Conservation (phyloP, 1,140 invertebrate genomes). For the Zelostemma sp. region DNA sequence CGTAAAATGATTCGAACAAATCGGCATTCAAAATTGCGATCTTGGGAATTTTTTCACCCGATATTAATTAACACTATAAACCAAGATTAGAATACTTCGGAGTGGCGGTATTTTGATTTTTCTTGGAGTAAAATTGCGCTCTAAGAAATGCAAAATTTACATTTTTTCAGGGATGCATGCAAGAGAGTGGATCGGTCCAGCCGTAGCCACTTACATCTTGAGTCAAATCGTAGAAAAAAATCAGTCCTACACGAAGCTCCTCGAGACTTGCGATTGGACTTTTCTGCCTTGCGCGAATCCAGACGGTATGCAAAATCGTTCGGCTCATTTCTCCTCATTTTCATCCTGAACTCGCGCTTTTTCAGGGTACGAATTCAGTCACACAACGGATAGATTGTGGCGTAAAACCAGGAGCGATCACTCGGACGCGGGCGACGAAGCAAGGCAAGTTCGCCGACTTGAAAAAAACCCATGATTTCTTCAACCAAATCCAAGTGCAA, state of each 20-base stretch:
- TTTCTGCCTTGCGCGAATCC: constrained; percentile 87
- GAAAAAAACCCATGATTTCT: no score
- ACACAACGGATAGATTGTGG: constrained; percentile 83
- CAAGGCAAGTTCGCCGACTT: constrained; percentile 47
- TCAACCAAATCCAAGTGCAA: background rate
- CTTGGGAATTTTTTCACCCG: no score
- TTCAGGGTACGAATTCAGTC: constrained; percentile 87
- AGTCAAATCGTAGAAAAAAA: constrained; percentile 83
- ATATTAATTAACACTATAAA: no score
- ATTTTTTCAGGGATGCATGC: constrained; percentile 87
- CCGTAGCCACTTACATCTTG: constrained; percentile 86
- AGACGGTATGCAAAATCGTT: constrained; percentile 72
- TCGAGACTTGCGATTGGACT: constrained; percentile 86
- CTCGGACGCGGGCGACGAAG: constrained; percentile 56
- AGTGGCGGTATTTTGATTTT: no score
- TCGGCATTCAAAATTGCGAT: no score
- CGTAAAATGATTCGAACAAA: no score
- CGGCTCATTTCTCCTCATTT: no score
- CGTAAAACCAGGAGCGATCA: constrained; percentile 81
- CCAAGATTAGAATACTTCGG: no score
- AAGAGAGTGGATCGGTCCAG: constrained; percentile 92
- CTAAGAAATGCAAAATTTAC: no score
- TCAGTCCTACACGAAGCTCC: constrained; percentile 75
- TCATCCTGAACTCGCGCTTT: no score
- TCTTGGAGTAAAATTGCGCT: no score